These are phyloP conservation scores for Drosophila flavopinicola DNA, from an alignment of 2,888 invertebrate species.

Conservation along the genomic window DNA sequence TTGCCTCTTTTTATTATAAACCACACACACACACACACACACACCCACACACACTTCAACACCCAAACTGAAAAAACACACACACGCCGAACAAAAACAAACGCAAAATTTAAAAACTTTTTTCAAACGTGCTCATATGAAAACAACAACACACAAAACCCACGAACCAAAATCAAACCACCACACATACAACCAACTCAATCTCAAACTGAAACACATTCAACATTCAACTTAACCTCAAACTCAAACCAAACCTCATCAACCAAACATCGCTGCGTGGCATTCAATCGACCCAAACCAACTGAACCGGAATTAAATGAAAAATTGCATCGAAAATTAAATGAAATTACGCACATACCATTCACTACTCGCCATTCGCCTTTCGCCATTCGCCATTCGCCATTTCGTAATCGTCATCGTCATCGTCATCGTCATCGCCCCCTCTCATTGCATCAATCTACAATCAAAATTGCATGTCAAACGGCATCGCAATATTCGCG, in stretches of 20 bases:
- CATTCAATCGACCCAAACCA: conserved; percentile 54
- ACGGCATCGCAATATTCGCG: conserved; percentile 77
- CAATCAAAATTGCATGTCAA: conserved; percentile 77
- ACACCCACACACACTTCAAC: conserved; percentile 4
- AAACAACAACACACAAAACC: conserved; percentile 35
- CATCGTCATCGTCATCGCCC: conserved; percentile 19
- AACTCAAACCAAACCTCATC: conserved; percentile 34
- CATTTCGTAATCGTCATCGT: not conserved
- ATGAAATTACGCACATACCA: conserved; percentile 70
- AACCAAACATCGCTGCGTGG: conserved; percentile 55
- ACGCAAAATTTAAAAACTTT: conserved; percentile 62
- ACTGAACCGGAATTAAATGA: conserved; percentile 67
- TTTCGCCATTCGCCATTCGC: conserved; percentile 6
- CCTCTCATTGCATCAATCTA: conserved; percentile 64
- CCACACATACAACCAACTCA: conserved; percentile 50
- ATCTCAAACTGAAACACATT: conserved; percentile 34
- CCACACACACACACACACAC: conserved; percentile 24
- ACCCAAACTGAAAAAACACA: conserved; percentile 14
- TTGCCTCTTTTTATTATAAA: conserved; percentile 72
- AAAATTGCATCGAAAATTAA: conserved; percentile 69
- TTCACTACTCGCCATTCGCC: conserved; percentile 12
- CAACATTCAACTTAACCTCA: conserved; percentile 45
- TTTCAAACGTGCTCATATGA: conserved; percentile 71
- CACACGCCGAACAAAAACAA: conserved; percentile 37
- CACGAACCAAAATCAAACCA: conserved; percentile 57